These are phyloP conservation scores for Speoplatyrhinus poulsoni DNA, from an alignment of 2,113 vertebrate genomes.

Conservation along the genomic window DNA sequence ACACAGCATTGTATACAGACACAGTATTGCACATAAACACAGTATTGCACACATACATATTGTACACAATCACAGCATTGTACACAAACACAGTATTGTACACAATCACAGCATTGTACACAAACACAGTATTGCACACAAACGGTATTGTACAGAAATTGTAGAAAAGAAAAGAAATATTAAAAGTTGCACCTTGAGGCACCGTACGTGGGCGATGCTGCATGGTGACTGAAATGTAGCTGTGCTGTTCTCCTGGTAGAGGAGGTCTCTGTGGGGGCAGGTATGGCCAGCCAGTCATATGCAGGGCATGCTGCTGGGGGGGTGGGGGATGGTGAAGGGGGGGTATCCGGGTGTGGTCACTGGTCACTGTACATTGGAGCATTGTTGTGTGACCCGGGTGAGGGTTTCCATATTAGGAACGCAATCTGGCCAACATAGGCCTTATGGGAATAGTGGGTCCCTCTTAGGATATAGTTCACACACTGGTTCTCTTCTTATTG, in stretches of 20 bases:
- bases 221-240: conserved; percentile 5
- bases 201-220: too few species aligned
- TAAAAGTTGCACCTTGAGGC: neutral
- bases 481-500: conserved; percentile 43
- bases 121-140: too few species aligned
- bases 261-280: conserved; percentile 45
- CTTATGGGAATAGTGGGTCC: conserved; percentile 60
- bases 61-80: too few species aligned
- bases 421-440: conserved; percentile 52
- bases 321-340: conserved; percentile 5
- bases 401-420: conserved; percentile 65
- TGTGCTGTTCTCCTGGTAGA: conserved; percentile 12
- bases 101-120: too few species aligned
- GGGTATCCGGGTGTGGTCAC: neutral
- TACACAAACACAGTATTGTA: too few species aligned
- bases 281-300: conserved; percentile 65
- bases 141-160: neutral
- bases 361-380: conserved; percentile 13
- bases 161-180: neutral
- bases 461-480: conserved; percentile 56
- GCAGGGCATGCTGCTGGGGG: conserved; percentile 51
- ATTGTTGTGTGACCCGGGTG: conserved; percentile 52
- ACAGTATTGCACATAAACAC: too few species aligned
- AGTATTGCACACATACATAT: too few species aligned
- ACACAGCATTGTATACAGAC: too few species aligned